Evolutionary conservation across 1,140 invertebrate genomes (phyloP), one percentile per base, ranked within the genome.

Genomic region (Tachypleus tridentatus): DNA sequence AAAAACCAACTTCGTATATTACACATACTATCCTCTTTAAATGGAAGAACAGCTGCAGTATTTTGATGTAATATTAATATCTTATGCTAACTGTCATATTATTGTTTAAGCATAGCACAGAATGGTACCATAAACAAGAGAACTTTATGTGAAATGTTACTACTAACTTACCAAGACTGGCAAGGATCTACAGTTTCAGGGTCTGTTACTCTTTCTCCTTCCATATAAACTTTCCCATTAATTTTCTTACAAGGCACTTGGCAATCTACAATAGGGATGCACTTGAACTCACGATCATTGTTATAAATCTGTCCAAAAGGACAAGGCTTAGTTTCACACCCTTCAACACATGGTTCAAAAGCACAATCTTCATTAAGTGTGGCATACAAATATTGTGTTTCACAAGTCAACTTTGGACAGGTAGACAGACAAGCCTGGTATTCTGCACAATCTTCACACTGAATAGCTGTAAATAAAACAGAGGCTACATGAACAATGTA

Each of bases 381-480:
- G 48, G 75, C 73, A 64, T 86, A 82, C 8, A 82, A 80, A 47
- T 85, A 77, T n/a, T 85, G 78, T 29, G 29, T 29, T 29, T 29
- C 29, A 72, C 91, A 94, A 0, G 88, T 93, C 74, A 87, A 84
- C 3, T 81, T 77, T 1, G 89, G 88, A 74, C 91, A 94, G 3
- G 87, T 82, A 0, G 86, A 83, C 4, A 92, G 81, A 71, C 91
- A 93, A 4, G 89, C 82, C 61, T 84, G 86, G 75, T 93, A 94
- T 6, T 81, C 82, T 3, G 86, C 82, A 70, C 88, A 91, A 68
- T 86, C 83, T 74, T 91, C 87, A 74, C 91, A 94, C 75, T 94
- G 89, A 75, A 94, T 87, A 3, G 90, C 88, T 91, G 75, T 72
- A 71, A 64, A 70, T 64, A 70, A 60, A 56, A 58, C 60, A 70